Percentiles rank a stretch among this genome's conserved stretches.
Conservation (phyloP, 2,888 invertebrate genomes). For the Spodoptera exigua region DNA sequence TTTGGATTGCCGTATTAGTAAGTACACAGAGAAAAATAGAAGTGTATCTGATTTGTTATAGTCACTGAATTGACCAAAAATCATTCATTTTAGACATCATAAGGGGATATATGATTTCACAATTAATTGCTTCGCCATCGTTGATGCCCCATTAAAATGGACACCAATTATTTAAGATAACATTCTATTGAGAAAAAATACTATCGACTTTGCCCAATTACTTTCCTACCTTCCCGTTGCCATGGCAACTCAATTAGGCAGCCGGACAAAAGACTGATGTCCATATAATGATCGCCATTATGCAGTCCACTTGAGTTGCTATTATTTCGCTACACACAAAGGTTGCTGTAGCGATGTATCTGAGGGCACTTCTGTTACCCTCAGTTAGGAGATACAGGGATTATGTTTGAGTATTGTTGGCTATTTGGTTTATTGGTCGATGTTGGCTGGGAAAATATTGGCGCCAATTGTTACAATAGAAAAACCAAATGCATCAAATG, state of each 20-base stretch:
- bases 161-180: not conserved
- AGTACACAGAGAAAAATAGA: too few species aligned
- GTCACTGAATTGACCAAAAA: too few species aligned
- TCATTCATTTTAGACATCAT: too few species aligned
- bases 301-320: slow-evolving; percentile 65
- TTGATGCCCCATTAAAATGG: too few species aligned
- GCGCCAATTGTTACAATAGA: too few species aligned
- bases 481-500: slow-evolving; percentile 1
- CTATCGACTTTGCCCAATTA: slow-evolving; percentile 50
- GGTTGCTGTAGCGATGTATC: slow-evolving; percentile 42
- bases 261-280: slow-evolving; percentile 75
- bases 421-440: too few species aligned
- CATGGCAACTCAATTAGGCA: slow-evolving; percentile 70
- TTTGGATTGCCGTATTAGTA: too few species aligned
- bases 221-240: slow-evolving; percentile 61
- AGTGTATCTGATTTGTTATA: too few species aligned
- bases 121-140: too few species aligned
- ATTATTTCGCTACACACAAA: slow-evolving; percentile 62
- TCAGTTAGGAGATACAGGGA: slow-evolving; percentile 38
- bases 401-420: slow-evolving; percentile 7
- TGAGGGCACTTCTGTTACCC: slow-evolving; percentile 47
- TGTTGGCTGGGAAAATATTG: too few species aligned
- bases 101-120: too few species aligned
- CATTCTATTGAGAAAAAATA: not conserved
- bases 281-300: slow-evolving; percentile 71